Evolutionary conservation across 2,113 vertebrate species (phyloP).

Genomic region (Osmerus mordax): DNA sequence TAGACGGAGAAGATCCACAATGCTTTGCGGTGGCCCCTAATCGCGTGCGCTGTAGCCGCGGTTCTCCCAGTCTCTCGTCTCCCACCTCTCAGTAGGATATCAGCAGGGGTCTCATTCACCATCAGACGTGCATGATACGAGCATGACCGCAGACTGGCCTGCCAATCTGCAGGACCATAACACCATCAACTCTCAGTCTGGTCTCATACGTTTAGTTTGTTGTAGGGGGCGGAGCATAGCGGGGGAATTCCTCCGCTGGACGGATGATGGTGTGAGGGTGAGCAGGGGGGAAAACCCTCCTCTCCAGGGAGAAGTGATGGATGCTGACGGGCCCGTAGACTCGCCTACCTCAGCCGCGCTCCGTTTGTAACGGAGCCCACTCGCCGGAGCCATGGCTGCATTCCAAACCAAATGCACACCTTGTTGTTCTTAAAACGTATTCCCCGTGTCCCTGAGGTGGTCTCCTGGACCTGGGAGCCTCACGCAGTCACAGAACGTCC

Average conservation of each 20-base stretch:
- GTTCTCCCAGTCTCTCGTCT: slow-evolving; percentile 46
- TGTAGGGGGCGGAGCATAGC: background rate
- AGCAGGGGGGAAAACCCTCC: slow-evolving; percentile 16
- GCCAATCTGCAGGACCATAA: too few species aligned
- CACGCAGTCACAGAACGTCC: too few species aligned
- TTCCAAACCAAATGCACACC: too few species aligned
- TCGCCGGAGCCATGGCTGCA: too few species aligned
- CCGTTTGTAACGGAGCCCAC: slow-evolving; percentile 10
- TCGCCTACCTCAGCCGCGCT: slow-evolving; percentile 31
- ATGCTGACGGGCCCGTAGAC: background rate
- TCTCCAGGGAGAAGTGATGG: background rate
- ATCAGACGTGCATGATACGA: too few species aligned
- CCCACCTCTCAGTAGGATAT: slow-evolving; percentile 31
- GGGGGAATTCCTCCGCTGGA: slow-evolving; percentile 15
- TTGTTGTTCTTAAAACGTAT: too few species aligned
- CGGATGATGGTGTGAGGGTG: slow-evolving; percentile 20
- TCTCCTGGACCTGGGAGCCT: too few species aligned
- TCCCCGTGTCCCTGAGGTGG: too few species aligned
- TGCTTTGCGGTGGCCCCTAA: slow-evolving; percentile 51
- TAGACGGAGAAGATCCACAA: background rate
- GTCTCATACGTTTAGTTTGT: too few species aligned
- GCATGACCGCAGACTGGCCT: too few species aligned
- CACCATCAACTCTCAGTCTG: too few species aligned
- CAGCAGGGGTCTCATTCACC: slow-evolving; percentile 44
- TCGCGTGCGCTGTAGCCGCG: slow-evolving; percentile 48